phyloP scores from a whole-genome alignment of 1,140 invertebrate species.

The Drosophila bifasciata region DNA sequence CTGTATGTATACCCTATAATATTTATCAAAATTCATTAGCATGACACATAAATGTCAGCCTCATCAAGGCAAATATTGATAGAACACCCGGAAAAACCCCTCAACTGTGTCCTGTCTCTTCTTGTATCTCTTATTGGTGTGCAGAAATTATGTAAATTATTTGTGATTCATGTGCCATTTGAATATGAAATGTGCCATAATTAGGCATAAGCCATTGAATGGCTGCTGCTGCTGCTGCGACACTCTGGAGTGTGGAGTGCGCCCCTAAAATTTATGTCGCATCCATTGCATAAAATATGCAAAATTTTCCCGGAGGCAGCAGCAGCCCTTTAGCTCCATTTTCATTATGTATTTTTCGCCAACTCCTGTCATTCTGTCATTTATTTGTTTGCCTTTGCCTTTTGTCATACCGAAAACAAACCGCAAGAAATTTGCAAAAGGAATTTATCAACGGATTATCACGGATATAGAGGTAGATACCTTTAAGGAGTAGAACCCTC shows the following conservation, averaged over 20 bases:
- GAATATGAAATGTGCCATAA: constrained; percentile 59
- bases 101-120: not conserved
- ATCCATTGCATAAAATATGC: constrained; percentile 63
- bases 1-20: constrained; percentile 78
- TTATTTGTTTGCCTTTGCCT: constrained; percentile 3
- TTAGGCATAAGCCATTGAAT: constrained; percentile 53
- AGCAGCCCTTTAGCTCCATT: not conserved
- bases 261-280: constrained; percentile 14
- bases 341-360: constrained; percentile 37
- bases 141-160: constrained; percentile 78
- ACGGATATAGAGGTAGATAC: constrained; percentile 18
- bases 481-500: constrained; percentile 22
- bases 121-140: constrained; percentile 29
- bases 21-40: constrained; percentile 16
- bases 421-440: constrained; percentile 49
- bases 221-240: constrained; percentile 7
- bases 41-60: constrained; percentile 24
- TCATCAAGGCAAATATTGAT: constrained; percentile 50
- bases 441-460: constrained; percentile 31
- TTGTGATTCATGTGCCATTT: constrained; percentile 49
- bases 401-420: constrained; percentile 53
- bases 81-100: constrained; percentile 2
- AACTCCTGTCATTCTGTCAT: constrained; percentile 21
- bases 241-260: constrained; percentile 50
- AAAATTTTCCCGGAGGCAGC: constrained; percentile 37